These are phyloP conservation scores for Vanessa atalanta DNA, from an alignment of 1,140 invertebrate species.

Conservation along the genomic window DNA sequence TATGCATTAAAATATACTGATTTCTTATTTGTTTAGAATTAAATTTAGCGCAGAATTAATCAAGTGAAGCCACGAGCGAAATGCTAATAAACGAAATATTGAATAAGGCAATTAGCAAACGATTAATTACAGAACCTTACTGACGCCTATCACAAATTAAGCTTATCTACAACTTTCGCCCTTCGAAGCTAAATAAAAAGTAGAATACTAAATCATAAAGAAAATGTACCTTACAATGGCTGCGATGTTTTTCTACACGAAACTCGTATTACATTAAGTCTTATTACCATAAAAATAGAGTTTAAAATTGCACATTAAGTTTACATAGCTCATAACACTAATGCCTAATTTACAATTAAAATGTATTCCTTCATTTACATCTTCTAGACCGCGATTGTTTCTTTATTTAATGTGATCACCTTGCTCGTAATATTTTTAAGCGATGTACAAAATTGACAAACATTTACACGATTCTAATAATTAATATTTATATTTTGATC, in stretches of 20 bases:
- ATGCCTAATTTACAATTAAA: constrained; percentile 38
- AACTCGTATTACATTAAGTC: neutral
- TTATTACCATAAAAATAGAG: constrained; percentile 8
- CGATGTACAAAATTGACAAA: neutral
- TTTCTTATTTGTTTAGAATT: too few species aligned
- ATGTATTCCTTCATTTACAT: constrained; percentile 32
- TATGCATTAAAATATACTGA: too few species aligned
- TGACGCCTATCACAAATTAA: constrained; percentile 1
- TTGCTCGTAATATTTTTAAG: constrained; percentile 20
- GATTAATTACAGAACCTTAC: neutral
- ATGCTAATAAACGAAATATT: too few species aligned
- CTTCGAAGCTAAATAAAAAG: constrained; percentile 19
- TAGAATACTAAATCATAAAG: constrained; percentile 30
- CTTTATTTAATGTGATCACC: constrained; percentile 25
- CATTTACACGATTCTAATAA: neutral
- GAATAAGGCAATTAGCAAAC: neutral
- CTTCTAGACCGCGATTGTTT: constrained; percentile 12
- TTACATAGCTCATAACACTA: constrained; percentile 6
- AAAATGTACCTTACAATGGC: constrained; percentile 20
- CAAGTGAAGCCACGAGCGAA: too few species aligned
- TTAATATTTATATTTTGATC: too few species aligned
- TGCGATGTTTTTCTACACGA: neutral
- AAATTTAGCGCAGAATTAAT: too few species aligned
- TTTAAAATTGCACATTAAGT: constrained; percentile 7
- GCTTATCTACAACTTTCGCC: constrained; percentile 24